Percentiles rank a stretch among this genome's conserved stretches.
These are phyloP conservation scores for Helicoverpa assulta DNA, from an alignment of 2,888 invertebrate species.

Conservation along the genomic window DNA sequence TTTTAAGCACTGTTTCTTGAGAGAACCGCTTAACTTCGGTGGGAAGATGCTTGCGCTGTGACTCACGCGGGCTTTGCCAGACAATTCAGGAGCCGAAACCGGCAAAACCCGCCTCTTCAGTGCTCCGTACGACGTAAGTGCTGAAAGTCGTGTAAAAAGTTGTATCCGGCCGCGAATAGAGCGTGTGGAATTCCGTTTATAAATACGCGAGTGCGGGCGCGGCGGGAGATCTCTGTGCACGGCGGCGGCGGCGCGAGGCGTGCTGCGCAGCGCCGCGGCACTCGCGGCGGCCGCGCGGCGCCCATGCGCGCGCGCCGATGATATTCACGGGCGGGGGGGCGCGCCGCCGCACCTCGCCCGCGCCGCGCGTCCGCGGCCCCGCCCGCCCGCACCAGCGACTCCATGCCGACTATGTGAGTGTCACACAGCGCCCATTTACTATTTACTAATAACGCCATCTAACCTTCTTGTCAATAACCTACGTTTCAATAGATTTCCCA, in stretches of 20 bases:
- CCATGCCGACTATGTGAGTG: constrained; percentile 81
- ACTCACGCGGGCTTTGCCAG: constrained; percentile 83
- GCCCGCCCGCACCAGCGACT: constrained; percentile 76
- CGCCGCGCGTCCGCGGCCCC: constrained; percentile 76
- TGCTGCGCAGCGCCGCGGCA: constrained; percentile 57
- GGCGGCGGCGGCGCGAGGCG: constrained; percentile 49
- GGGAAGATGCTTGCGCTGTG: constrained; percentile 72
- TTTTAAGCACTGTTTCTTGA: constrained; percentile 76
- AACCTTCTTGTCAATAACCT: constrained; percentile 23
- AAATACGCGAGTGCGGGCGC: constrained; percentile 81
- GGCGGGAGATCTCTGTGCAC: constrained; percentile 59
- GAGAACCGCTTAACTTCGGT: constrained; percentile 70
- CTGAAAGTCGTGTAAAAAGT: constrained; percentile 90
- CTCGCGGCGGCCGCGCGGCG: constrained; percentile 64
- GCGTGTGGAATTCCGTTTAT: constrained; percentile 88
- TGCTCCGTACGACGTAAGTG: constrained; percentile 89
- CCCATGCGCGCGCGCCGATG: constrained; percentile 83
- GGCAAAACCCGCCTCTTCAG: constrained; percentile 80
- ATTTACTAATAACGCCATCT: constrained; percentile 37
- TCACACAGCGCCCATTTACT: constrained; percentile 28
- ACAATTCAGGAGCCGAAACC: constrained; percentile 78
- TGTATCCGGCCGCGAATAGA: constrained; percentile 87
- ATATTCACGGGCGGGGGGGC: constrained; percentile 90
- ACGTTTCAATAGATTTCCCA: not conserved
- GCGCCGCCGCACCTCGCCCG: constrained; percentile 87